phyloP scores from a whole-genome alignment of 2,888 invertebrate species.

The Girardia tigrina region DNA sequence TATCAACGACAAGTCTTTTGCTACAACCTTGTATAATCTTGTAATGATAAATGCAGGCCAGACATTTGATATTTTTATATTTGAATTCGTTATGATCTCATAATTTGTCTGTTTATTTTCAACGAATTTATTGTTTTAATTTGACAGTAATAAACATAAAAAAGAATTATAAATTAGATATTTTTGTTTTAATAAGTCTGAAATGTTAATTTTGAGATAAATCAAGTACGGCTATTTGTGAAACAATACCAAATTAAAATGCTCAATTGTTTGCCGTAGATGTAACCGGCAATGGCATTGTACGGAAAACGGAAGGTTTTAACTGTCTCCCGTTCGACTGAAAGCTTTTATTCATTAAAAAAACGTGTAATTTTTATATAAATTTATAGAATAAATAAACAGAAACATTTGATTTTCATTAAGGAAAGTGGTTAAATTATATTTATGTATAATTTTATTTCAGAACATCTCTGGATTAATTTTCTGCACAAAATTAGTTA shows the following conservation, averaged over 20 bases:
- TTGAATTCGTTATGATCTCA: no score
- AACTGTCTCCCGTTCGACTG: not conserved
- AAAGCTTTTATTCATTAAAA: not conserved
- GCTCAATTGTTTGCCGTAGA: not conserved
- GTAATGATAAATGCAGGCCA: no score
- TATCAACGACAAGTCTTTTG: no score
- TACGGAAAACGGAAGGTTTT: conserved; percentile 1
- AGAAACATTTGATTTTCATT: not conserved
- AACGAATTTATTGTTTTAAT: not conserved
- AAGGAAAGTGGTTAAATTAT: not conserved
- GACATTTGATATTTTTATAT: no score
- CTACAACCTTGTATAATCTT: no score
- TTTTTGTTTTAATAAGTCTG: not conserved
- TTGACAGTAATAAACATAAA: not conserved
- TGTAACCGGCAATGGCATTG: conserved; percentile 19
- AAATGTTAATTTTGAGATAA: not conserved
- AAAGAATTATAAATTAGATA: not conserved
- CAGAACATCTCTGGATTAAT: no score
- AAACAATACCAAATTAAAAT: not conserved
- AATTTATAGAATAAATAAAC: no score
- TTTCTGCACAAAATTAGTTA: not conserved
- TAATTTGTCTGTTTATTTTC: no score
- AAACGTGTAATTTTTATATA: no score
- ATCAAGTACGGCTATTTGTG: not conserved
- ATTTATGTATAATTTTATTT: no score